Percentiles rank a stretch among this genome's conserved stretches.
Conservation (phyloP, 2,888 invertebrate genomes). For the Magallana nippona region DNA sequence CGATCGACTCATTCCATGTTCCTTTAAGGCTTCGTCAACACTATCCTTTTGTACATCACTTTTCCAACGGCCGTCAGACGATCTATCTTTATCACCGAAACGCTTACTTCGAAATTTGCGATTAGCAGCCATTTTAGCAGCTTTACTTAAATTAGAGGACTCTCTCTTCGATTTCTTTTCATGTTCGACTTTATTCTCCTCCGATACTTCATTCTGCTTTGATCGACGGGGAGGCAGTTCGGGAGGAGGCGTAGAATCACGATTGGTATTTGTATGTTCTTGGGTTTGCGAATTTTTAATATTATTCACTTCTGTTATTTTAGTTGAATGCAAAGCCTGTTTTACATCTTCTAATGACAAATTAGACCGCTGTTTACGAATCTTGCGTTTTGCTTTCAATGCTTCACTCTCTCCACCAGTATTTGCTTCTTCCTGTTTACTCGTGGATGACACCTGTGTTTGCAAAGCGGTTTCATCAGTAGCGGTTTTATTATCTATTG, state of each 20-base stretch:
- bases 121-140: constrained; percentile 71
- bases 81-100: constrained; percentile 70
- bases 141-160: constrained; percentile 57
- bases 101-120: constrained; percentile 70
- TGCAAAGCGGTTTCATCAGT: constrained; percentile 46
- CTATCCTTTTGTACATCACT: constrained; percentile 73
- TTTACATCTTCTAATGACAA: constrained; percentile 72
- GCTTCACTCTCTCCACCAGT: constrained; percentile 58
- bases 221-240: constrained; percentile 46
- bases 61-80: constrained; percentile 65
- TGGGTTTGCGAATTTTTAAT: constrained; percentile 23
- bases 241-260: constrained; percentile 39
- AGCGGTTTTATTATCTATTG: constrained; percentile 46
- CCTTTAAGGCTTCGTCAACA: constrained; percentile 70
- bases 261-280: constrained; percentile 33
- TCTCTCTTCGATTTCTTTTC: constrained; percentile 44
- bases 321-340: constrained; percentile 62
- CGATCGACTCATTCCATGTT: constrained; percentile 72
- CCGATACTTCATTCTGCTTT: constrained; percentile 40
- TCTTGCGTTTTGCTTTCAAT: constrained; percentile 67
- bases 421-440: neutral
- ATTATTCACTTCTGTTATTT: constrained; percentile 33
- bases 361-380: constrained; percentile 68
- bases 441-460: neutral
- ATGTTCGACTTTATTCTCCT: constrained; percentile 53